Evolutionary conservation across 2,113 vertebrate genomes (phyloP).

Genomic region (Oceanites oceanicus): DNA sequence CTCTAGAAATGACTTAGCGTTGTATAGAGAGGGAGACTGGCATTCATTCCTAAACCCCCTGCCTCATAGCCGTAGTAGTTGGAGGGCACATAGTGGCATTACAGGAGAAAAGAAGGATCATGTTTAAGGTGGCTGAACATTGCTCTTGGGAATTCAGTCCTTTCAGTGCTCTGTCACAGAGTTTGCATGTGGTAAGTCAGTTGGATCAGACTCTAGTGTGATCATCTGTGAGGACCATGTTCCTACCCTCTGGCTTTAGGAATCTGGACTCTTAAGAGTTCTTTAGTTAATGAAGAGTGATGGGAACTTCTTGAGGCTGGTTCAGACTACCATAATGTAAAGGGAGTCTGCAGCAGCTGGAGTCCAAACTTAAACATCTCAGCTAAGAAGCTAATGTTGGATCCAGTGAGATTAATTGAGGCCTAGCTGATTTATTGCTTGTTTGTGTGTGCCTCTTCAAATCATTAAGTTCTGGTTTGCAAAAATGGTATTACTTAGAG

Average conservation of each 20-base stretch:
- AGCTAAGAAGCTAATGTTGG: neutral
- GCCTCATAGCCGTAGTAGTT: neutral
- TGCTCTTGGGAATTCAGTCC: neutral
- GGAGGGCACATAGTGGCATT: neutral
- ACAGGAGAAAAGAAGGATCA: neutral
- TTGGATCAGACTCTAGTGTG: neutral
- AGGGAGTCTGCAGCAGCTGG: neutral
- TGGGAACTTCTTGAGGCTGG: neutral
- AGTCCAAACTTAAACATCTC: neutral
- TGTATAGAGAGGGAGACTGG: neutral
- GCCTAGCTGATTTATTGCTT: neutral
- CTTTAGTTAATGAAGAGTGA: neutral
- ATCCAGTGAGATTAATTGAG: neutral
- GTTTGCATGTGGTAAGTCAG: neutral
- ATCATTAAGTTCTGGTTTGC: neutral
- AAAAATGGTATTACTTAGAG: neutral
- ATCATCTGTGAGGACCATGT: neutral
- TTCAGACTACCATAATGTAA: neutral
- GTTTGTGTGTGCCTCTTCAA: neutral
- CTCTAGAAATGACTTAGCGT: neutral
- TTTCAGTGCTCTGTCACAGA: neutral
- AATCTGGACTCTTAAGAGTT: neutral
- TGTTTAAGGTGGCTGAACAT: neutral
- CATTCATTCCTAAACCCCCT: neutral
- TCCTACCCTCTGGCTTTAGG: neutral